Evolutionary conservation across 2,888 invertebrate species (phyloP).

Genomic region (Morpho achilles): DNA sequence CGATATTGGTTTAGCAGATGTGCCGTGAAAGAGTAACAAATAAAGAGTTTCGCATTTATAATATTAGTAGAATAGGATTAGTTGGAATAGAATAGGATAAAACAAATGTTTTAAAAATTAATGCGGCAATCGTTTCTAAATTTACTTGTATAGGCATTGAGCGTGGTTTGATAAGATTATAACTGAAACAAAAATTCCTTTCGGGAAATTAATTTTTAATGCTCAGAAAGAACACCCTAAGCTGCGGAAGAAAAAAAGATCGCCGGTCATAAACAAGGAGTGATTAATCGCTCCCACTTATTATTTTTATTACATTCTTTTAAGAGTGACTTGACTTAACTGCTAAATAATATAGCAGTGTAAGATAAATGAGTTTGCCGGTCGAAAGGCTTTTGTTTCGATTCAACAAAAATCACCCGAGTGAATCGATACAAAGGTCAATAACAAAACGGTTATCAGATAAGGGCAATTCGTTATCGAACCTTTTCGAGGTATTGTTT

Average conservation of each 20-base stretch:
- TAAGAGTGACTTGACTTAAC: constrained; percentile 22
- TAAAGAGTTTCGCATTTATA: too few relatives aligned
- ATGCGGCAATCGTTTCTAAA: too few relatives aligned
- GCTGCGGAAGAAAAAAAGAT: constrained; percentile 4
- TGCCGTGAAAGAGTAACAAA: too few relatives aligned
- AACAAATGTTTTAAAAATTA: too few relatives aligned
- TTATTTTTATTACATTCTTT: constrained; percentile 23
- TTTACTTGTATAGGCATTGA: too few relatives aligned
- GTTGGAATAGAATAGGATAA: too few relatives aligned
- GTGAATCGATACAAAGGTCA: constrained; percentile 28
- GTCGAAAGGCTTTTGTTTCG: constrained; percentile 23
- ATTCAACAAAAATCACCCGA: constrained; percentile 14
- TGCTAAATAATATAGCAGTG: constrained; percentile 29
- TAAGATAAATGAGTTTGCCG: constrained; percentile 25
- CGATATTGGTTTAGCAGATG: too few relatives aligned
- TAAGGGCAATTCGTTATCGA: constrained; percentile 17
- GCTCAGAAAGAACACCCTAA: neutral
- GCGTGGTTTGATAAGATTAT: too few relatives aligned
- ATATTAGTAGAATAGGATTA: too few relatives aligned
- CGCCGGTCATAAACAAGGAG: constrained; percentile 9
- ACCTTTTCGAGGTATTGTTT: neutral
- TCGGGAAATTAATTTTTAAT: neutral
- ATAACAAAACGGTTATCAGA: constrained; percentile 23
- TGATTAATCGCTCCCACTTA: constrained; percentile 23
- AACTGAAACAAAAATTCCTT: too few relatives aligned